phyloP scores from a whole-genome alignment of 2,113 vertebrate species.

The Gallinago jamesoni region DNA sequence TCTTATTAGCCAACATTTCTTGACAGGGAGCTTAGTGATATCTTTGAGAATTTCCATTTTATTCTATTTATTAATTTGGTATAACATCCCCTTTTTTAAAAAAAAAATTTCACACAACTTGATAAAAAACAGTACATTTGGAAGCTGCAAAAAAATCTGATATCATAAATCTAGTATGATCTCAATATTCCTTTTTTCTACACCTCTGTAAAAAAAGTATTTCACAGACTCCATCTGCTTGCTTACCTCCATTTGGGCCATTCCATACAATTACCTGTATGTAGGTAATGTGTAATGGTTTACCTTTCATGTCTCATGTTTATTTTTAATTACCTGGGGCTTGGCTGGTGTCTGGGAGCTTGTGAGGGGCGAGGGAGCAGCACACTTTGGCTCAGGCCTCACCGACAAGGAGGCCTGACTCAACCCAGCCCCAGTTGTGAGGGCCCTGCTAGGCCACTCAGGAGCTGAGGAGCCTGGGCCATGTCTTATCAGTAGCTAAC shows the following conservation, averaged over 20 bases:
- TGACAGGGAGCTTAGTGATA: not conserved
- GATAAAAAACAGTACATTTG: not conserved
- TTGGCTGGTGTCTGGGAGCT: not conserved
- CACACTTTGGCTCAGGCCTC: rapidly evolving
- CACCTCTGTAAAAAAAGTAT: not conserved
- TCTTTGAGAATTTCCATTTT: not conserved
- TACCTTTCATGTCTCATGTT: not conserved
- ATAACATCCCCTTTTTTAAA: not conserved
- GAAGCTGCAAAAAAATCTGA: not conserved
- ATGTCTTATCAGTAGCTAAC: not conserved
- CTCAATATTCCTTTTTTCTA: not conserved
- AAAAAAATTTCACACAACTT: not conserved
- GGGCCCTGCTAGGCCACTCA: not conserved
- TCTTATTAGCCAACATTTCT: not conserved
- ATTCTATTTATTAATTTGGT: not conserved
- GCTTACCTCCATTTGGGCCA: not conserved
- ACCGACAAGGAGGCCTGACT: rapidly evolving
- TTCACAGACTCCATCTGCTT: not conserved
- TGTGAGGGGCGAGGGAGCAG: rapidly evolving
- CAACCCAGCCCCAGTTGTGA: not conserved
- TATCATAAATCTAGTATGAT: not conserved
- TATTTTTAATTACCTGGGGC: rapidly evolving
- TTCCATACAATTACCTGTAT: not conserved
- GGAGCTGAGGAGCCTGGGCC: not conserved
- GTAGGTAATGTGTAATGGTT: not conserved